Base-by-base conservation (phyloP, 2,888 invertebrate genomes). In the Litoditis marina region DNA sequence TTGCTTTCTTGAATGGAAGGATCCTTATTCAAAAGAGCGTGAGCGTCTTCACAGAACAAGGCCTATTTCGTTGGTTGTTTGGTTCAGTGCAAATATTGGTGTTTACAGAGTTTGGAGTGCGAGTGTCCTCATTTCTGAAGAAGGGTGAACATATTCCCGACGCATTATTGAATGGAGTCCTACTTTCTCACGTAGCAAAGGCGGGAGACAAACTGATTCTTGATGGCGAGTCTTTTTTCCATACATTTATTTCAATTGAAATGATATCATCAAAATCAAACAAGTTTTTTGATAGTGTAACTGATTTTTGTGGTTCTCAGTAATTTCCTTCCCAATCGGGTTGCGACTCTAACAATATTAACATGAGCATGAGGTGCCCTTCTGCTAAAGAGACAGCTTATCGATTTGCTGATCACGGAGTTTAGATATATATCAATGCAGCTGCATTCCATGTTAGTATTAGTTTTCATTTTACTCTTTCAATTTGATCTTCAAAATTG, bases 131-230 rank as follows among this genome's bases (percentile, higher is more conserved):
- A 7, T 73, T 73, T 53, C 42, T 73, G 13, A 73, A 69, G 60
- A 73, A 73, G 51, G 73, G 73, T 22, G 73, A 73, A 50, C 68
- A 68, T 51, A 68, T 73, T 19, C 73, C 73, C 6, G 73, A 73
- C 51, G 68, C 60, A 56, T 55, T 73, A 27, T 51, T 73, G 22
- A 73, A 73, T 36, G 73, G 69, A 39, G 52, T 68, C 11, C 61
- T 73, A 8, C 55, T 73, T 16, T 52, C 56, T 1, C 68, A 65
- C 30, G 66, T 73, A 54, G 44, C 68, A 13, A 63, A 68, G 51
- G 61, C 68, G n/a, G 69, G 69, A n/a, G 54, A 66, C 19, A 62
- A 62, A 58, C 65, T 65, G 8, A 60, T 73, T 44, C 59, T 73
- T 3, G 69, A 73, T 57, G 73, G 66, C 63, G 32, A 25, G 42